Evolutionary conservation across 2,797 vertebrate species (phyloP).

Genomic region (Pagetopsis macropterus): DNA sequence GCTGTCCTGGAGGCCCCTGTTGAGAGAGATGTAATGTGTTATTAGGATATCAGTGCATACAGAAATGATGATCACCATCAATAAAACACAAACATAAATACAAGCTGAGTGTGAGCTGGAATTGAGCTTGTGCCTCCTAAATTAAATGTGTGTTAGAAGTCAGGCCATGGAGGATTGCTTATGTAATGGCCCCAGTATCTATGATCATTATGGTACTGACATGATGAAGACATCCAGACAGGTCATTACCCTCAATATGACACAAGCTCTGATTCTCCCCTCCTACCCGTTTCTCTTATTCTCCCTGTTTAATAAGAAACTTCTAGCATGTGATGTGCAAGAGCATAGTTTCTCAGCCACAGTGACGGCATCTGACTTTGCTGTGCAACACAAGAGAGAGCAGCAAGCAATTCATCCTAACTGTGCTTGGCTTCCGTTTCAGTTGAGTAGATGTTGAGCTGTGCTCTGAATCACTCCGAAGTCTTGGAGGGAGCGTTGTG

Average conservation of each 20-base stretch:
- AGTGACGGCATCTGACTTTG: conserved; percentile 60
- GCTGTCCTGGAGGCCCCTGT: conserved; percentile 92
- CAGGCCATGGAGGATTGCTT: conserved; percentile 53
- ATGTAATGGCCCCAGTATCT: conserved; percentile 54
- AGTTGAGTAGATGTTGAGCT: conserved; percentile 68
- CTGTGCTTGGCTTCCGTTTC: conserved; percentile 67
- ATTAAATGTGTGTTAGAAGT: conserved; percentile 54
- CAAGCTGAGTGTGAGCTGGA: conserved; percentile 29
- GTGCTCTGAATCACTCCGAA: conserved; percentile 68
- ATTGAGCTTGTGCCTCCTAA: conserved; percentile 25
- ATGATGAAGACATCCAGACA: conserved; percentile 77
- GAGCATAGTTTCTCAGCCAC: conserved; percentile 62
- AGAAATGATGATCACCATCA: conserved; percentile 8
- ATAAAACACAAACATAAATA: conserved; percentile 41
- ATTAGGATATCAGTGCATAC: conserved; percentile 26
- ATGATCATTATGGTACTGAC: conserved; percentile 70
- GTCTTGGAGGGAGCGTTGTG: conserved; percentile 64
- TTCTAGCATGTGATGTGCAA: conserved; percentile 56
- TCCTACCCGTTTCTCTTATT: conserved; percentile 40
- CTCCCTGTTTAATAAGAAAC: conserved; percentile 70
- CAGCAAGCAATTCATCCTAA: conserved; percentile 76
- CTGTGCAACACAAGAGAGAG: conserved; percentile 66
- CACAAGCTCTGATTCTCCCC: conserved; percentile 55
- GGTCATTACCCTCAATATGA: conserved; percentile 77
- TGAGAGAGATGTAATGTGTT: conserved; percentile 48